Conservation (phyloP, 2,888 invertebrate species). For the Pristionchus arcanus region DNA sequence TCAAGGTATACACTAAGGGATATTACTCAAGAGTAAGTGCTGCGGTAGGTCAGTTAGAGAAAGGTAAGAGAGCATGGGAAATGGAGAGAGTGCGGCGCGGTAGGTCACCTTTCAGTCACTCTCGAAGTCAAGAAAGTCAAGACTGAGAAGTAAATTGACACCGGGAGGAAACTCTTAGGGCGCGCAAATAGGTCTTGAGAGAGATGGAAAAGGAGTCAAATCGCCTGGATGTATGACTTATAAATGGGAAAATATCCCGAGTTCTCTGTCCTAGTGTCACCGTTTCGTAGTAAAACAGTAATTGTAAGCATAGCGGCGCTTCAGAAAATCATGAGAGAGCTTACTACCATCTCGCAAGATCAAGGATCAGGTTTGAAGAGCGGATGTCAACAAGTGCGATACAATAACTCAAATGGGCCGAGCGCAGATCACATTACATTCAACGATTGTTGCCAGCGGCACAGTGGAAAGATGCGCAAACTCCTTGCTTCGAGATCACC, state of each 20-base stretch:
- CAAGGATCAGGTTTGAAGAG: neutral
- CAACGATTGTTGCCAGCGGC: neutral
- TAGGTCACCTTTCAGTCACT: conserved; percentile 46
- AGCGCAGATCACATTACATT: neutral
- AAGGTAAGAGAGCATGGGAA: neutral
- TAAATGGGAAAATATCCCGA: too few relatives aligned
- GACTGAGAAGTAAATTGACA: conserved; percentile 9
- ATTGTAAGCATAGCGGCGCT: too few relatives aligned
- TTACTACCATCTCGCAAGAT: too few relatives aligned
- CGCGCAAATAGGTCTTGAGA: conserved; percentile 2
- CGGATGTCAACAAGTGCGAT: neutral
- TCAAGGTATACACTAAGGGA: conserved; percentile 20
- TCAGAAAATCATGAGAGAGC: too few relatives aligned
- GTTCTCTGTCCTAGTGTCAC: too few relatives aligned
- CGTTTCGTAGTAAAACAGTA: too few relatives aligned
- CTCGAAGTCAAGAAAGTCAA: neutral
- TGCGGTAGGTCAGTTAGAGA: neutral
- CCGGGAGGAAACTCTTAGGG: conserved; percentile 26
- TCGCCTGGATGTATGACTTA: too few relatives aligned
- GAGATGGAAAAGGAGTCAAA: too few relatives aligned
- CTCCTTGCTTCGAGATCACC: neutral
- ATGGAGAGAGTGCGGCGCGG: conserved; percentile 1
- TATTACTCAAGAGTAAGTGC: conserved; percentile 10
- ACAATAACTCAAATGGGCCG: conserved; percentile 11
- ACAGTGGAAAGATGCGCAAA: neutral